These are phyloP conservation scores for Lepisosteus osseus DNA, from an alignment of 2,113 vertebrate species.

Conservation along the genomic window DNA sequence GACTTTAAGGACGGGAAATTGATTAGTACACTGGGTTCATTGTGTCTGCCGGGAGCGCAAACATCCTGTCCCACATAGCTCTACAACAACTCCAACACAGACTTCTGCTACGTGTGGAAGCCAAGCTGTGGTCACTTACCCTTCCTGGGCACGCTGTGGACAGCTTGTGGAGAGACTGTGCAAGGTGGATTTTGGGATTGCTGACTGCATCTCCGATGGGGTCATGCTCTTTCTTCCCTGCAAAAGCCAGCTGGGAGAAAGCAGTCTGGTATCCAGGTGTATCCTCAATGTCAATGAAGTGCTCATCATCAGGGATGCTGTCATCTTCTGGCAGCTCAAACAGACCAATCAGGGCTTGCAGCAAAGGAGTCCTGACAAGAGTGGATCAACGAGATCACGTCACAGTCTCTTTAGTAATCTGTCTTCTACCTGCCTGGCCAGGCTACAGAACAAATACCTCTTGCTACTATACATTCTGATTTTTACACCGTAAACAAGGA, in stretches of 20 bases:
- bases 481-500: too few species aligned
- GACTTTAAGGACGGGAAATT: too few species aligned
- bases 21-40: too few species aligned
- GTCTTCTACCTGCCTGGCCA: too few species aligned
- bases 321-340: slow-evolving; percentile 96
- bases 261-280: slow-evolving; percentile 95
- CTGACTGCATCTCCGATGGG: slow-evolving; percentile 89
- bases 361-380: slow-evolving; percentile 78
- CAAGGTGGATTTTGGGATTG: slow-evolving; percentile 91
- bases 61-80: too few species aligned
- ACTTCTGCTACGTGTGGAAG: too few species aligned
- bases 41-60: too few species aligned
- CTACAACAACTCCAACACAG: too few species aligned
- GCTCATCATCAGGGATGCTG: slow-evolving; percentile 93
- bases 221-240: slow-evolving; percentile 92
- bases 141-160: slow-evolving; percentile 92
- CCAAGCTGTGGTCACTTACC: slow-evolving; percentile 59
- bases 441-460: too few species aligned
- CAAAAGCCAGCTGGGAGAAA: slow-evolving; percentile 94
- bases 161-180: slow-evolving; percentile 92
- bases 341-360: slow-evolving; percentile 92
- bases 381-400: background rate
- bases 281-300: slow-evolving; percentile 97
- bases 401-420: too few species aligned
- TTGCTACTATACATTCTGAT: too few species aligned